Conservation (phyloP, 2,797 vertebrate genomes). For the Parauchenoglanis punctatus region DNA sequence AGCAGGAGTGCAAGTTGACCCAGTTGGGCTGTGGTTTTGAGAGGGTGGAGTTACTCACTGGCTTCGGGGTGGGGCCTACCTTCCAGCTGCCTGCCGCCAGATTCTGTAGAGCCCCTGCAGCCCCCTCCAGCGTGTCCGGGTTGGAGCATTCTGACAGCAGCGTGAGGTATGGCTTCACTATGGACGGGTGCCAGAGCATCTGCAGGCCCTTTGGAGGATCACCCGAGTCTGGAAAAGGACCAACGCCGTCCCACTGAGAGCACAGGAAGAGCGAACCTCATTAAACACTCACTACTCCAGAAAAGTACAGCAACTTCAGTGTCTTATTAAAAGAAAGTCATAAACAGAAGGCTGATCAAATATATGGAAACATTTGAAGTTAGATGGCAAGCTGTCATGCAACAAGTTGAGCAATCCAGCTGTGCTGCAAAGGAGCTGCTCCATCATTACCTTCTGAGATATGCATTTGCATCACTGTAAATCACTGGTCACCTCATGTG, state of each 20-base stretch:
- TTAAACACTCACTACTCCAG: constrained; percentile 19
- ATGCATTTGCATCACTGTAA: constrained; percentile 50
- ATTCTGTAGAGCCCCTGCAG: constrained; percentile 88
- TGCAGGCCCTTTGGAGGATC: constrained; percentile 90
- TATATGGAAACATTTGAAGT: neutral
- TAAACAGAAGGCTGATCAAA: neutral
- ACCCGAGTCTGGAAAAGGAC: constrained; percentile 87
- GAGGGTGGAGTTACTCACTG: constrained; percentile 60
- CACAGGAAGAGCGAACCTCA: constrained; percentile 41
- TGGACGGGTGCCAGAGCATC: constrained; percentile 91
- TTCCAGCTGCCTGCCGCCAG: constrained; percentile 91
- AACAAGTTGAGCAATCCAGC: constrained; percentile 41
- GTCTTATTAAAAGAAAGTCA: constrained; percentile 1
- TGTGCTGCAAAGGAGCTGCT: constrained; percentile 43
- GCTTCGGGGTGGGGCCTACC: constrained; percentile 75
- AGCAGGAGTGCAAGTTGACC: constrained; percentile 26
- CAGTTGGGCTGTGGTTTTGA: constrained; percentile 42
- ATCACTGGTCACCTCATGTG: constrained; percentile 32
- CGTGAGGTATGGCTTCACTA: constrained; percentile 93
- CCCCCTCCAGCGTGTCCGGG: constrained; percentile 88
- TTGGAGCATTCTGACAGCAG: constrained; percentile 91
- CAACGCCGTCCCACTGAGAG: constrained; percentile 87
- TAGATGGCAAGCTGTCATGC: neutral
- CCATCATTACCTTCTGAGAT: constrained; percentile 38
- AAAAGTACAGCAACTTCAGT: neutral